Conservation (phyloP, 1,140 invertebrate genomes). For the Forficula auricularia region DNA sequence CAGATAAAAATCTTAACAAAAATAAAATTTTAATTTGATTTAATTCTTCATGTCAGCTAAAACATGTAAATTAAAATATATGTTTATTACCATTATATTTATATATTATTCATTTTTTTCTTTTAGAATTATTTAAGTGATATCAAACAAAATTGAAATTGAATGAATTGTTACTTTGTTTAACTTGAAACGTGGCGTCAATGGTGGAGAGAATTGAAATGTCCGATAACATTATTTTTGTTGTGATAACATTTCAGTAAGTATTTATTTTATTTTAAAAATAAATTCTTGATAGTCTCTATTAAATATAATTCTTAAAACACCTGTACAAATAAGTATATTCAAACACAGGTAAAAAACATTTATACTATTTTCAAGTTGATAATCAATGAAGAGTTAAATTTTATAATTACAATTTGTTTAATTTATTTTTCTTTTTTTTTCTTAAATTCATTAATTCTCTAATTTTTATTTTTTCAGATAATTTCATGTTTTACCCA, state of each 20-base stretch:
- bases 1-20: not conserved
- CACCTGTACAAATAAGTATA: no score
- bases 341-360: no score
- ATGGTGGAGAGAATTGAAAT: slow-evolving; percentile 78
- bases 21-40: slow-evolving; percentile 9
- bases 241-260: slow-evolving; percentile 64
- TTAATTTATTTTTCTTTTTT: no score
- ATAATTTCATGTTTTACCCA: slow-evolving; percentile 74
- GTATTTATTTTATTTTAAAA: slow-evolving; percentile 18
- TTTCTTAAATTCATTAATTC: no score
- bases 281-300: no score
- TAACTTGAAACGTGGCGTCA: slow-evolving; percentile 89
- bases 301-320: no score
- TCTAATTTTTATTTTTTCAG: slow-evolving; percentile 19
- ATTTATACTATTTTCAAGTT: no score
- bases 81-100: slow-evolving; percentile 3
- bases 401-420: no score
- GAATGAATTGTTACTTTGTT: slow-evolving; percentile 55
- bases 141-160: slow-evolving; percentile 30
- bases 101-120: slow-evolving; percentile 10
- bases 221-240: slow-evolving; percentile 67
- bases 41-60: slow-evolving; percentile 2
- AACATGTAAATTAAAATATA: slow-evolving; percentile 2
- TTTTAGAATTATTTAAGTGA: slow-evolving; percentile 39
- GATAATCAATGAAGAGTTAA: no score